Conservation (phyloP, 2,888 invertebrate species). For the Drosophila limbata region DNA sequence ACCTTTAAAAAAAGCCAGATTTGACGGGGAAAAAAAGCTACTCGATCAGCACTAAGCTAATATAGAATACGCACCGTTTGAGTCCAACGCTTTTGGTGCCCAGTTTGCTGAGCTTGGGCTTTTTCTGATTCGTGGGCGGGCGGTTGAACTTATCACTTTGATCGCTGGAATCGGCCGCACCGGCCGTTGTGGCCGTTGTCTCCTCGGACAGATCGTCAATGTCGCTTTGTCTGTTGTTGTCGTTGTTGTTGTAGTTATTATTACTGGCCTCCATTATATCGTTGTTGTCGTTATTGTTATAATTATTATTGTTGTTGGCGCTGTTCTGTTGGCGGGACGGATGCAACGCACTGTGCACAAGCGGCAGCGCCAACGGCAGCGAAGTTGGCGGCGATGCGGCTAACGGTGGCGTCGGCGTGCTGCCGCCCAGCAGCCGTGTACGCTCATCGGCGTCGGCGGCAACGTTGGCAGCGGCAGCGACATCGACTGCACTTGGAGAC, state of each 20-base stretch:
- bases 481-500: constrained; percentile 36
- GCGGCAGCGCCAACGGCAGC: constrained; percentile 47
- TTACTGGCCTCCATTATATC: constrained; percentile 52
- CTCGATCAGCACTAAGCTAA: not conserved
- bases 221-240: constrained; percentile 46
- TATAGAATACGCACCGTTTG: constrained; percentile 78
- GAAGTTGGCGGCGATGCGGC: constrained; percentile 66
- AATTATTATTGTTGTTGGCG: constrained; percentile 61
- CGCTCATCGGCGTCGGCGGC: constrained; percentile 70
- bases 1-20: not conserved
- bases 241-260: constrained; percentile 63
- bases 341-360: constrained; percentile 66
- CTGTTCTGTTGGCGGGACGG: constrained; percentile 59
- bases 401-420: constrained; percentile 47
- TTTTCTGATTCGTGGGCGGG: constrained; percentile 77
- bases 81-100: constrained; percentile 84
- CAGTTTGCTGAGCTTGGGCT: constrained; percentile 83
- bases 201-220: constrained; percentile 69
- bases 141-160: constrained; percentile 78
- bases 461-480: constrained; percentile 14
- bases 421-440: constrained; percentile 75
- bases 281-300: constrained; percentile 62
- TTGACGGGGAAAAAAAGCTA: not conserved
- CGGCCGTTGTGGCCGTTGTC: constrained; percentile 62
- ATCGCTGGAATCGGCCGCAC: constrained; percentile 76